Evolutionary conservation across 2,113 vertebrate species (phyloP).

Genomic region (Gymnarchus niloticus): DNA sequence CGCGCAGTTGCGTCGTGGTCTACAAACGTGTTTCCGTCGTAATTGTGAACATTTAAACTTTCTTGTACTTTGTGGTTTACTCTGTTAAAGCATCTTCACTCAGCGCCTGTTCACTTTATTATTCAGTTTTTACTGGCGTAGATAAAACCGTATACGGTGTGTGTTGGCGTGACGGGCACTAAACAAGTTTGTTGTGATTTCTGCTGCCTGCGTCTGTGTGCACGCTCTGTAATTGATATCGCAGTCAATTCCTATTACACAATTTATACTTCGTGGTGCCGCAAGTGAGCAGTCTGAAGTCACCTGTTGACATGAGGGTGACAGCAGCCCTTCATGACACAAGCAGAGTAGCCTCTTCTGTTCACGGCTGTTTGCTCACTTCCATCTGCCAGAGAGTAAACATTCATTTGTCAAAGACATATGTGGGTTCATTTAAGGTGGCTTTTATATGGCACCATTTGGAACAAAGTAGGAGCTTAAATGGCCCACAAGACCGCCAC

Average conservation of each 20-base stretch:
- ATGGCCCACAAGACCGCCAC: background rate
- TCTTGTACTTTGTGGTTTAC: background rate
- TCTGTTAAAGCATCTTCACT: background rate
- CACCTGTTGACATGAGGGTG: background rate
- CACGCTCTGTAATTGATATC: background rate
- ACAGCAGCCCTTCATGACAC: background rate
- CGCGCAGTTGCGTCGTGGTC: too few species aligned
- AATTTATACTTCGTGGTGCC: background rate
- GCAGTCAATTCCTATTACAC: background rate
- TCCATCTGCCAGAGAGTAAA: background rate
- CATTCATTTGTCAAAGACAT: background rate
- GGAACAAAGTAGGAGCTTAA: background rate
- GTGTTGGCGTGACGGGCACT: too few species aligned
- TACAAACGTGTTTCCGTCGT: background rate
- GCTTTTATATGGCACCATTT: background rate
- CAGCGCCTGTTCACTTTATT: too few species aligned
- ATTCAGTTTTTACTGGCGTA: too few species aligned
- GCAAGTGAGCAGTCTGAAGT: background rate
- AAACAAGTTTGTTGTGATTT: background rate
- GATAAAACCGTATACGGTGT: too few species aligned
- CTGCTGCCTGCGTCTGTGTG: background rate
- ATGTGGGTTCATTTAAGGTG: background rate
- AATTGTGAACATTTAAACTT: background rate
- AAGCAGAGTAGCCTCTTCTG: background rate
- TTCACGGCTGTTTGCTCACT: background rate